Percentiles rank a stretch among this genome's conserved stretches.
These are phyloP conservation scores for Eubucco bourcierii DNA, from an alignment of 2,113 vertebrate genomes.

Conservation along the genomic window DNA sequence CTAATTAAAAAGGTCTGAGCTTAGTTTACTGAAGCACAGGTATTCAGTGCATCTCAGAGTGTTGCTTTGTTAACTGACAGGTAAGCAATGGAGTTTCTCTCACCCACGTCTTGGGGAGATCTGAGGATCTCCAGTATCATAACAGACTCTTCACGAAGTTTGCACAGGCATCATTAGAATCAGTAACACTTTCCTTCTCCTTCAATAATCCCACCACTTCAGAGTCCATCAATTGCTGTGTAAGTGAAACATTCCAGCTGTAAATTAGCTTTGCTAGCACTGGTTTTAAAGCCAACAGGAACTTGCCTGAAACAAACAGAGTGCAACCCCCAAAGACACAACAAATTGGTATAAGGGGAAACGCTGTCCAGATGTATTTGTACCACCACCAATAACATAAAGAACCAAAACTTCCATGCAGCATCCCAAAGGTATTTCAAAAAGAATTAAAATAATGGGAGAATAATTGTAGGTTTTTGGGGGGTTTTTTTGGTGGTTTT, in stretches of 20 bases:
- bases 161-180: background rate
- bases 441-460: background rate
- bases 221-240: background rate
- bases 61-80: background rate
- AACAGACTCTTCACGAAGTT: background rate
- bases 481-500: background rate
- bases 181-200: background rate
- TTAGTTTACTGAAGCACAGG: background rate
- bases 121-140: background rate
- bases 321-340: background rate
- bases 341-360: constrained; percentile 9
- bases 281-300: constrained; percentile 13
- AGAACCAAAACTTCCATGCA: background rate
- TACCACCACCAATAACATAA: background rate
- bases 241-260: constrained; percentile 40
- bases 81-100: background rate
- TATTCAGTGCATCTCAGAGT: background rate
- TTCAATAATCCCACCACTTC: background rate
- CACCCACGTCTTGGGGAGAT: background rate
- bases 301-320: constrained; percentile 34
- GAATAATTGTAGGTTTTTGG: background rate
- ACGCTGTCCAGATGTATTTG: constrained; percentile 40
- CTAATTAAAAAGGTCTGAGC: background rate
- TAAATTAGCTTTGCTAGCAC: background rate
- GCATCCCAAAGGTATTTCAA: background rate